Conservation (phyloP, 2,888 invertebrate species). For the Amiota mariae region DNA sequence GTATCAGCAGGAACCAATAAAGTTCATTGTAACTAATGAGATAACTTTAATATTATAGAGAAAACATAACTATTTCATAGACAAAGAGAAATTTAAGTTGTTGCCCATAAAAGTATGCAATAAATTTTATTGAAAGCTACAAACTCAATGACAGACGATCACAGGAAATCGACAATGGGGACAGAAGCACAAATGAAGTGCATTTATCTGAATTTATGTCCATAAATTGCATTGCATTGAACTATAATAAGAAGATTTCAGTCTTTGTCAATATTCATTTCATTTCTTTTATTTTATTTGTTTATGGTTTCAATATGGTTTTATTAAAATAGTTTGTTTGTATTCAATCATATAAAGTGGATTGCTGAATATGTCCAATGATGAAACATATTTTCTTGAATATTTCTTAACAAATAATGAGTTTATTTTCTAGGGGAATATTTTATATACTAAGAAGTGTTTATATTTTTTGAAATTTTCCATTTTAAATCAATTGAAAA, state of each 20-base stretch:
- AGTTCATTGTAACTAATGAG: constrained; percentile 50
- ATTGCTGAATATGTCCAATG: no score
- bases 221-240: neutral
- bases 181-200: constrained; percentile 7
- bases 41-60: constrained; percentile 50
- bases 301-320: neutral
- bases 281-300: no score
- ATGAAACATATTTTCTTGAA: no score
- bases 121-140: constrained; percentile 41
- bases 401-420: no score
- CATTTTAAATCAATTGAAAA: no score
- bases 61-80: constrained; percentile 24
- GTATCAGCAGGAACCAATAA: neutral
- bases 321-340: no score
- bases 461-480: no score
- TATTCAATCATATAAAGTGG: no score
- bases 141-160: no score
- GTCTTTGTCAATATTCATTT: constrained; percentile 1
- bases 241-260: constrained; percentile 2
- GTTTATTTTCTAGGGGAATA: no score
- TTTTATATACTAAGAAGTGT: no score
- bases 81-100: constrained; percentile 27
- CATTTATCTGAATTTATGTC: constrained; percentile 20
- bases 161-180: no score
- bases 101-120: constrained; percentile 45